Base-by-base conservation (phyloP, 2,113 vertebrate genomes). In the Notarius quadriscutis region DNA sequence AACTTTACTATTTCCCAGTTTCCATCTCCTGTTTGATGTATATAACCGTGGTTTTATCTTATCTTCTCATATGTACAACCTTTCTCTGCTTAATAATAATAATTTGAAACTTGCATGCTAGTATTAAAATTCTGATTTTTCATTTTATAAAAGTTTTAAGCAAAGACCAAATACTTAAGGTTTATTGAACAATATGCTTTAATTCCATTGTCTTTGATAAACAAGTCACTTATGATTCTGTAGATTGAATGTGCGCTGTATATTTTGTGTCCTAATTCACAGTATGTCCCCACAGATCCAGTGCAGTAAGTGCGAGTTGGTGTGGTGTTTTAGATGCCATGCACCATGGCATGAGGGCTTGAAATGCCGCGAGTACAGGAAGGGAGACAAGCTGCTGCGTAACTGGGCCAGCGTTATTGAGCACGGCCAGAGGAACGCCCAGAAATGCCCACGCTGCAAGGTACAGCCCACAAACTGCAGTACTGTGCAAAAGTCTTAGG, bases 241-340 rank as follows among this genome's bases (percentile, higher is more conserved):
- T 34, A 34, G 34, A 34, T 34, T 34, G 34, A 34, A 34, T 34
- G 20, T 63, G 7, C 22, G 10, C 7, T 58, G 51, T 51, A 8
- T 1, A 0, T 0, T 51, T 50, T 41, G 6, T 57, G 51, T 63
- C 22, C 63, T 81, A 30, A 81, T 41, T n/a, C 17, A 4, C 27
- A 15, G 51, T 1, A 9, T 83, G 88, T 67, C 22, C 75, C 22
- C 89, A 7, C 92, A 99, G 98, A 96, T 99, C 93, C 97, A 98
- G 95, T 99, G 98, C 92, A 95, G 95, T 27, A 95, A 93, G 89
- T 99, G 98, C 95, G 97, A 99, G 95, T 97, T 99, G 92, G 92
- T 99, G 91, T 99, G 98, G 98, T 99, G 98, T 96, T 99, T 99
- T 93, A 99, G 97, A 94, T 99, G 98, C 95, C 98, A 99, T 78